Base-by-base conservation (phyloP, 1,140 invertebrate species). In the Stenopsyche tienmushanensis region DNA sequence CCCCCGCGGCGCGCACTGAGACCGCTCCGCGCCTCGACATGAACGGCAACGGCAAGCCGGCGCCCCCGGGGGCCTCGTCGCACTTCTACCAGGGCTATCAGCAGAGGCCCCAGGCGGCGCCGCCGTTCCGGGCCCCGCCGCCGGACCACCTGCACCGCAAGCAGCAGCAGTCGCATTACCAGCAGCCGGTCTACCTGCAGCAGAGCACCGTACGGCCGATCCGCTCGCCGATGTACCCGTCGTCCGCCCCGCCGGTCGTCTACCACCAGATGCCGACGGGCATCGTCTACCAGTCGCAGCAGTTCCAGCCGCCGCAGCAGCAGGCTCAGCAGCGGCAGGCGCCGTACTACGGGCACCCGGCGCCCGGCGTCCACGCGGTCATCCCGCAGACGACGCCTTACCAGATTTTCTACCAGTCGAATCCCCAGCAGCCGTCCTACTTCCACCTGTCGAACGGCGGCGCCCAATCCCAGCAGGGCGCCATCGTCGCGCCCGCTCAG, bases 21-120 rank as follows among this genome's bases (percentile, higher is more conserved):
- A 15, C 17, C 17, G 3, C 39, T 21, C 29, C 29, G 54, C 29
- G 18, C 34, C 7, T n/a, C 29, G 23, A 18, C 5, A 70, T 70
- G 68, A 70, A 64, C 59, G 67, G 67, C 39, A 70, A 70, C 68
- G 68, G 64, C 42, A 70, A 66, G 62, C 66, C 60, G 59, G 49
- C 47, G 66, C 59, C 66, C 53, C 66, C 59, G 52, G 54, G 60
- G 18, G 26, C 24, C 26, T 55, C 52, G 34, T 34, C 39, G 52
- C 66, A 63, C 41, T 55, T 50, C 39, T 15, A 25, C 2, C 50
- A 67, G 18, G 57, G 39, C 18, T 62, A 60, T n/a, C n/a, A n/a
- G n/a, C n/a, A n/a, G n/a, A n/a, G n/a, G 66, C 42, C 57, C 55
- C 50, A 3, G 44, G 42, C 26, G 53, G 29, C 21, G 59, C 25